Evolutionary conservation across 1,140 invertebrate genomes (phyloP).

Genomic region (Antheraea pernyi): DNA sequence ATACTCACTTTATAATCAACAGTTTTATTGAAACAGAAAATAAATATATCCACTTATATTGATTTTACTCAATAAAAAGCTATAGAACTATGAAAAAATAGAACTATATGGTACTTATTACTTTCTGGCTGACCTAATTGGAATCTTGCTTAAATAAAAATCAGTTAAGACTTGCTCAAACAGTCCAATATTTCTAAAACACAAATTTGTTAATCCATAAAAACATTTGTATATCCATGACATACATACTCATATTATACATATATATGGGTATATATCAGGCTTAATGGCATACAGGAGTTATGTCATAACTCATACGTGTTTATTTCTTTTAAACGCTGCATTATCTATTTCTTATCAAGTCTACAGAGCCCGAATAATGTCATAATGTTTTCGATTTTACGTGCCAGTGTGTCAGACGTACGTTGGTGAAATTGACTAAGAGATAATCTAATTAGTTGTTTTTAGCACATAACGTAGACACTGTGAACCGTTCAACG

Average conservation of each 20-base stretch:
- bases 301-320: background rate
- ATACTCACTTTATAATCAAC: no score
- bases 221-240: background rate
- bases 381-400: constrained; percentile 2
- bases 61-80: no score
- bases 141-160: no score
- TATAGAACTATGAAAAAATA: no score
- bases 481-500: constrained; percentile 23
- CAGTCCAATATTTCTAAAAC: background rate
- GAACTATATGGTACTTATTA: no score
- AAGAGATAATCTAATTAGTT: constrained; percentile 5
- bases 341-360: background rate
- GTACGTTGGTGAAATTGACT: constrained; percentile 4
- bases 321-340: background rate
- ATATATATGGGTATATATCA: background rate
- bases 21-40: no score
- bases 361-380: background rate
- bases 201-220: background rate
- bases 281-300: background rate
- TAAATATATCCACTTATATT: no score
- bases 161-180: background rate
- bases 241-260: background rate
- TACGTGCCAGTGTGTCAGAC: constrained; percentile 1
- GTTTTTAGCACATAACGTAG: constrained; percentile 11
- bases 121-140: no score